phyloP scores from a whole-genome alignment of 2,113 vertebrate genomes.

The Hiodon tergisus region DNA sequence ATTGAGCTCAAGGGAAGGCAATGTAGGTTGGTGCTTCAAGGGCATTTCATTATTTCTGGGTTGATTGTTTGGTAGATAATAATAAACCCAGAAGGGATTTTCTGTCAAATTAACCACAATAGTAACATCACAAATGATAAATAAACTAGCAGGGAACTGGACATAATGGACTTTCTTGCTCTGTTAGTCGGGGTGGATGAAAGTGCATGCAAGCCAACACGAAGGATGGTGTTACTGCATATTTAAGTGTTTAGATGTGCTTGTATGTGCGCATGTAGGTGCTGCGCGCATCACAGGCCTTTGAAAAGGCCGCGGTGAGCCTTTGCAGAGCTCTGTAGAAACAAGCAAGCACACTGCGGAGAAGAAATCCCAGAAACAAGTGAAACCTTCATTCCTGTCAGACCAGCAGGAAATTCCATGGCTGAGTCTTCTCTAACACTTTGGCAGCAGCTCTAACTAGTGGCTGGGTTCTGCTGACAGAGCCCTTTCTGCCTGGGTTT shows the following conservation, averaged over 20 bases:
- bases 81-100: not conserved
- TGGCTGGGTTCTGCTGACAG: conserved; percentile 24
- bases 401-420: conserved; percentile 30
- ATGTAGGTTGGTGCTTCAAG: no score
- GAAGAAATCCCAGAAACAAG: conserved; percentile 20
- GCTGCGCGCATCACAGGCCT: no score
- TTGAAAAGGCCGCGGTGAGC: not conserved
- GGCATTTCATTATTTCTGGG: no score
- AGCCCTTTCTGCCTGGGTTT: conserved; percentile 16
- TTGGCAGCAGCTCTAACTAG: conserved; percentile 22
- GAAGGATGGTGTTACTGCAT: no score
- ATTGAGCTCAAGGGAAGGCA: no score
- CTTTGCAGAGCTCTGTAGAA: conserved; percentile 6
- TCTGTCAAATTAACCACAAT: not conserved
- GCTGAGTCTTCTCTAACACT: conserved; percentile 20
- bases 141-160: not conserved
- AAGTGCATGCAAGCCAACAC: not conserved
- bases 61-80: not conserved
- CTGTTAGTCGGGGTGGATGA: not conserved
- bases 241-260: not conserved
- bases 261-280: no score
- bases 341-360: not conserved
- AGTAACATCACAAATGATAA: not conserved
- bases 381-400: conserved; percentile 25
- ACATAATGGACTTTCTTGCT: not conserved